Evolutionary conservation across 1,140 invertebrate genomes (phyloP).

Genomic region (Apis cerana): DNA sequence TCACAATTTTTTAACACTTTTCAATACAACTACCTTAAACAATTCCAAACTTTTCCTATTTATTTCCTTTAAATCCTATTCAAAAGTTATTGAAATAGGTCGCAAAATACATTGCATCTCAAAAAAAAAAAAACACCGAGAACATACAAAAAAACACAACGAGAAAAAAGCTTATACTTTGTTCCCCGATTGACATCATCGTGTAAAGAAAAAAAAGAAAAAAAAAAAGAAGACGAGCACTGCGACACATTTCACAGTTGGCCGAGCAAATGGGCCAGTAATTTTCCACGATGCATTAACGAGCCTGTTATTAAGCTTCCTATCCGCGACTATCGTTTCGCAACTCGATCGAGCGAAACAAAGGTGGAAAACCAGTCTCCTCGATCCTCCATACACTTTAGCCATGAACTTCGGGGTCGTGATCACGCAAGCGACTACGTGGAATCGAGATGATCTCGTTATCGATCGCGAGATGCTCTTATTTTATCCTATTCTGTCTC

Average conservation of each 20-base stretch:
- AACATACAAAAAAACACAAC: not conserved
- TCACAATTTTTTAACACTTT: too few relatives aligned
- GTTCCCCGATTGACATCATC: not conserved
- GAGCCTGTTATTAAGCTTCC: slow-evolving; percentile 26
- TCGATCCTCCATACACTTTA: not conserved
- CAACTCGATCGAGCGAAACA: slow-evolving; percentile 3
- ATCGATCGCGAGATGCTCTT: not conserved
- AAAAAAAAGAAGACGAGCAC: not conserved
- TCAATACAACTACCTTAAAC: too few relatives aligned
- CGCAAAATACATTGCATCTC: too few relatives aligned
- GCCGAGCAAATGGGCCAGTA: slow-evolving; percentile 29
- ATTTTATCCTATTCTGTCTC: not conserved
- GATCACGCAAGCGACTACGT: not conserved
- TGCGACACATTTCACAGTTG: slow-evolving; percentile 7
- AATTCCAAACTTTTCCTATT: too few relatives aligned
- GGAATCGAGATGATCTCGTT: not conserved
- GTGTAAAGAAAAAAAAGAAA: not conserved
- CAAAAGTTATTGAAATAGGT: too few relatives aligned
- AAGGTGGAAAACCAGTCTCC: slow-evolving; percentile 29
- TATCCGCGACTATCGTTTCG: slow-evolving; percentile 23
- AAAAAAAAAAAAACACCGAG: too few relatives aligned
- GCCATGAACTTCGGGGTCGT: slow-evolving; percentile 50
- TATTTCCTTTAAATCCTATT: too few relatives aligned
- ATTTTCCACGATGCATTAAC: slow-evolving; percentile 30
- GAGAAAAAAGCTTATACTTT: not conserved